Conservation (phyloP, 2,113 vertebrate species). For the Prinia subflava region DNA sequence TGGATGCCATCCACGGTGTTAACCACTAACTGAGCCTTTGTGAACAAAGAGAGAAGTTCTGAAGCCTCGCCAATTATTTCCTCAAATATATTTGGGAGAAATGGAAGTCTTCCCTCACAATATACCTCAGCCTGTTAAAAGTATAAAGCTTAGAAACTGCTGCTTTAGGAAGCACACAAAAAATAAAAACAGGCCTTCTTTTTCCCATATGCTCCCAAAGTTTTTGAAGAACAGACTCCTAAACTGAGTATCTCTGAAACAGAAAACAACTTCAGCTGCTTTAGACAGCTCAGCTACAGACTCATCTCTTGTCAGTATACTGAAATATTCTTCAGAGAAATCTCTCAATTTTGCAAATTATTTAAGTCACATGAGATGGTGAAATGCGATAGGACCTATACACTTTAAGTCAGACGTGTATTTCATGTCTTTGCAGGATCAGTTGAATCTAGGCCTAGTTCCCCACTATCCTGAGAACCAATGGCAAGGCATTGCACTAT, state of each 20-base stretch:
- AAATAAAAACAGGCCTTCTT: rapidly evolving
- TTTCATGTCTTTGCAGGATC: not conserved
- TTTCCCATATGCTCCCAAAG: not conserved
- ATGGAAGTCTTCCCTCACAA: not conserved
- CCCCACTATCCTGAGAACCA: not conserved
- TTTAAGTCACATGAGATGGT: not conserved
- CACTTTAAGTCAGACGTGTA: not conserved
- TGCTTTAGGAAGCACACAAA: not conserved
- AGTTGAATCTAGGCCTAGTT: not conserved
- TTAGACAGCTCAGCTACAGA: not conserved
- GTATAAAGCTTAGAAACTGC: not conserved
- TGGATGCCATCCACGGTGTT: not conserved
- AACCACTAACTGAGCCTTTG: not conserved
- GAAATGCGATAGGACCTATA: not conserved
- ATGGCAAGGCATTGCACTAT: not conserved
- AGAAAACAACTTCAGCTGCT: not conserved
- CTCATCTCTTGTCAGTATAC: not conserved
- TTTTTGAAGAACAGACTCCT: not conserved
- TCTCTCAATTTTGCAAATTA: not conserved
- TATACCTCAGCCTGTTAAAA: not conserved
- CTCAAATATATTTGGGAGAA: not conserved
- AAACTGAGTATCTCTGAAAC: not conserved
- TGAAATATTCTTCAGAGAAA: not conserved
- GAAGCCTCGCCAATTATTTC: not conserved
- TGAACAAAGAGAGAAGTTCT: not conserved